Base-by-base conservation (phyloP, 1,140 invertebrate species). In the Lucilia sericata region DNA sequence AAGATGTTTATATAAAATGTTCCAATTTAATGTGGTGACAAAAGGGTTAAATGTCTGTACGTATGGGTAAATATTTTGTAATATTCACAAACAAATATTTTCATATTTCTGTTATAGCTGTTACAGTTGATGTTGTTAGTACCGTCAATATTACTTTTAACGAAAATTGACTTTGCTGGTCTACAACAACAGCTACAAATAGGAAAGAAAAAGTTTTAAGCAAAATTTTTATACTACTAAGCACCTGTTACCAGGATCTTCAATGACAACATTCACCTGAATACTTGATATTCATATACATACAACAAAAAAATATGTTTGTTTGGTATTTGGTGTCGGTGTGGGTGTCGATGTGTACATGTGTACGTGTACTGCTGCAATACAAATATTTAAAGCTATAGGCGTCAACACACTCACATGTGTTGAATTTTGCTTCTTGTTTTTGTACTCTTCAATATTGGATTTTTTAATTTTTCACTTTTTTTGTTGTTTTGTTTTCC, bases 231-330 rank as follows among this genome's bases (percentile, higher is more conserved):
- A 36, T 36, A 2, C 10, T 42, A 78, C 34, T 21, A 80, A 80
- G 19, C 76, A 80, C 76, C 76, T 80, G 76, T 80, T 80, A 80
- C 76, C 76, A 80, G 76, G 19, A 49, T 25, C 2, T 80, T 78
- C 75, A 78, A 19, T 47, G 14, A 49, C 76, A 21, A 3, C 42
- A 25, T 70, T 10, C 65, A 21, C 19, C 17, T 25, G 19, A 21
- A 21, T 19, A 25, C 19, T 21, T 5, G 2, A n/a, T 60, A n/a
- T 60, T 70, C 51, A 55, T 17, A 42, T 3, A 49, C 49, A 49
- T 49, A 49, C 49, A 55, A 42, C 5, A 42, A 42, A 42, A 42
- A 8, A 8, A 10, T 42, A 42, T 42, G 42, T 7, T 55, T 55
- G 51, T 55, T 55, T 55, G 4, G 51, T 55, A n/a, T 17, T 49